These are phyloP conservation scores for Chelonia mydas DNA, from an alignment of 2,797 vertebrate genomes.

Conservation along the genomic window DNA sequence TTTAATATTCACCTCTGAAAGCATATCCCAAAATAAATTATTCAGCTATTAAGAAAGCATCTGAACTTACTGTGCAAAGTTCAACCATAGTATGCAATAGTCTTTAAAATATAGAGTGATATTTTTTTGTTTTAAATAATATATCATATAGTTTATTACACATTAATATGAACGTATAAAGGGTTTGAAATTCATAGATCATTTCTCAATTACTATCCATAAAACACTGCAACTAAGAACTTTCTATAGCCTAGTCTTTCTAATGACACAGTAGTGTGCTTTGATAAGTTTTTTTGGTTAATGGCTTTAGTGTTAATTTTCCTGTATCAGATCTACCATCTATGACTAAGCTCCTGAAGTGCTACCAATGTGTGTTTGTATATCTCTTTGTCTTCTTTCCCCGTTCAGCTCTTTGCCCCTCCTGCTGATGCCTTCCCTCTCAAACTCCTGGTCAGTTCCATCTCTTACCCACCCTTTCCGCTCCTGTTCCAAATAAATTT, in stretches of 20 bases:
- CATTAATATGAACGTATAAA: neutral
- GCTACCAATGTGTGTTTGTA: neutral
- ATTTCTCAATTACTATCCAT: neutral
- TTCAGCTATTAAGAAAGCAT: constrained; percentile 59
- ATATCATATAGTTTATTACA: neutral
- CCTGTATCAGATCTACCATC: neutral
- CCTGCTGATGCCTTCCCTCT: neutral
- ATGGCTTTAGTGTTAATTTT: neutral
- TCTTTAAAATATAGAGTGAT: neutral
- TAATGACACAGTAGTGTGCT: neutral
- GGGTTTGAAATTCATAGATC: neutral
- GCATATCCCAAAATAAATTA: constrained; percentile 74
- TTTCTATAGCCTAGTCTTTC: neutral
- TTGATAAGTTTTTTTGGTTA: neutral
- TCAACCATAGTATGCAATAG: constrained; percentile 40
- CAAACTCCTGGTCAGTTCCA: neutral
- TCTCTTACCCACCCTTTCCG: neutral
- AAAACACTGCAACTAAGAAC: neutral
- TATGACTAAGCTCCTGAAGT: neutral
- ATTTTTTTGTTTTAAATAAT: constrained; percentile 1
- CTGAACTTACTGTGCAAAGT: constrained; percentile 52
- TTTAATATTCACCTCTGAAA: constrained; percentile 72
- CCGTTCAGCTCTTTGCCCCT: neutral
- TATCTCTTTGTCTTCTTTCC: neutral
- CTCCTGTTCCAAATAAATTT: neutral